These are phyloP conservation scores for Crocallis elinguaria DNA, from an alignment of 2,888 invertebrate species.

Conservation along the genomic window DNA sequence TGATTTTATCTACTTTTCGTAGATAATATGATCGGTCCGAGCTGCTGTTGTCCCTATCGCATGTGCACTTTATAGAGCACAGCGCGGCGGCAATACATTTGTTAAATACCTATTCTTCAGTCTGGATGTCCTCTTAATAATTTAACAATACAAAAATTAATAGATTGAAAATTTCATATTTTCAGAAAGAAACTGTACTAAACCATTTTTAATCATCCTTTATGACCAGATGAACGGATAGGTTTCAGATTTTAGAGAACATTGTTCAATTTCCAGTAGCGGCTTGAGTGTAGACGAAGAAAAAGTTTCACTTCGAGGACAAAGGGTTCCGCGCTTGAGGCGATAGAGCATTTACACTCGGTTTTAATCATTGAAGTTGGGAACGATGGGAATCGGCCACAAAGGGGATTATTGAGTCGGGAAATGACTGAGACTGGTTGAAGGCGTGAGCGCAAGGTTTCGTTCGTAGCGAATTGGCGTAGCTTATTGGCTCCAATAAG, in stretches of 20 bases:
- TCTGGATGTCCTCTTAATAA: too few relatives aligned
- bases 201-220: constrained; percentile 2
- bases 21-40: too few relatives aligned
- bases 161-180: too few relatives aligned
- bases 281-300: constrained; percentile 47
- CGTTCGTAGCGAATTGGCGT: background rate
- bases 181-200: constrained; percentile 2
- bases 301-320: constrained; percentile 60
- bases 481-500: too few relatives aligned
- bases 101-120: too few relatives aligned
- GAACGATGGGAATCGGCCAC: constrained; percentile 65
- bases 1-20: too few relatives aligned
- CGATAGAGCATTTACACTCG: constrained; percentile 68
- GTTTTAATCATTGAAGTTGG: constrained; percentile 80
- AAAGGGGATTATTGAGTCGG: constrained; percentile 78
- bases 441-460: constrained; percentile 49
- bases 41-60: too few relatives aligned
- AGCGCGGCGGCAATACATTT: too few relatives aligned
- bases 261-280: constrained; percentile 44
- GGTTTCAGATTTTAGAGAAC: constrained; percentile 31
- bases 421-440: constrained; percentile 54
- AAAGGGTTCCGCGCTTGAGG: constrained; percentile 51
- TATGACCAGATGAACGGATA: background rate
- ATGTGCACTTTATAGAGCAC: too few relatives aligned
- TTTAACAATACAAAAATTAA: too few relatives aligned